Base-by-base conservation (phyloP, 2,888 invertebrate genomes). In the Hyles lineata region DNA sequence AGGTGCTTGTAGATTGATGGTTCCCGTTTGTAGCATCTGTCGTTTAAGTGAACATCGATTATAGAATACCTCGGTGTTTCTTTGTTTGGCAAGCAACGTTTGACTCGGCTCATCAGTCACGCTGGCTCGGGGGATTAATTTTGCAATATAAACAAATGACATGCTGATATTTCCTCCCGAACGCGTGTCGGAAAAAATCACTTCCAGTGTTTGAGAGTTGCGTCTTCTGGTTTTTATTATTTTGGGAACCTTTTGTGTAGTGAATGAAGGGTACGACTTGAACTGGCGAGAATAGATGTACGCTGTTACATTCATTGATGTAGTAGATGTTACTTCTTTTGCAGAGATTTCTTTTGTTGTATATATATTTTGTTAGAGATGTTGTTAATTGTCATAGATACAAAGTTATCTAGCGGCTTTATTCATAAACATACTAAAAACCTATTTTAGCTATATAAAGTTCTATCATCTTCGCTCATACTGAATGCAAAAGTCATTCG, bases 11-110 rank as follows among this genome's bases (percentile, higher is more conserved):
- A 91, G 93, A 94, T 93, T 92, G 93, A 93, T 94, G 92, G 87
- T 89, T 86, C 91, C 91, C 91, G 93, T 93, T 94, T 91, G 92
- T 90, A 93, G 92, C 94, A 93, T 93, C 93, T 93, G 93, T 92
- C 93, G 92, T 92, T 93, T 91, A 92, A 93, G 90, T 90, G 92
- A 91, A 89, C 92, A 93, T 94, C 92, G 92, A 92, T 93, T 93
- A 93, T 90, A 90, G 88, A 87, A 92, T 90, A 90, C 90, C 90
- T 91, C 87, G 86, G 82, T 89, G 89, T 92, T 92, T 92, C 91
- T 93, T 92, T 92, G 90, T 92, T 91, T 90, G 89, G 86, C 84
- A 85, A 86, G 89, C 87, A 85, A 87, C 85, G 87, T 89, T 89
- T 91, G 92, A 89, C 91, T 92, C 82, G 83, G 79, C 80, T 86